Evolutionary conservation across 2,888 invertebrate genomes (phyloP).

Genomic region (Sipunculus nudus): DNA sequence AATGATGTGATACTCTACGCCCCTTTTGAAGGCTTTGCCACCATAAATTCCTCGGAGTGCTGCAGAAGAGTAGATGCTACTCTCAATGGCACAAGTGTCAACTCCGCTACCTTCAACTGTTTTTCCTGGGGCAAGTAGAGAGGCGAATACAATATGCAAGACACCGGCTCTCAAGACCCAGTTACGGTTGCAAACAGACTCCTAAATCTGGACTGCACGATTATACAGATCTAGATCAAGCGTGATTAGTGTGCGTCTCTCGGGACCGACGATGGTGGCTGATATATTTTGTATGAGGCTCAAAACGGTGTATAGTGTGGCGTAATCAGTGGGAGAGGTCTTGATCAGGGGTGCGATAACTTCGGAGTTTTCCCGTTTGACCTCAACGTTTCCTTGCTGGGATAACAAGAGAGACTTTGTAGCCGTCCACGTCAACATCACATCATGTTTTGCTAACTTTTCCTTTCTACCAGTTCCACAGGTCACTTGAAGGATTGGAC

Average conservation of each 20-base stretch:
- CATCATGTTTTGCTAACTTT: no score
- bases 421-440: no score
- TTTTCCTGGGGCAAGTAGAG: conserved; percentile 27
- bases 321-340: conserved; percentile 15
- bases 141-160: conserved; percentile 25
- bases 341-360: conserved; percentile 20
- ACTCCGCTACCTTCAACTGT: conserved; percentile 21
- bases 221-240: conserved; percentile 19
- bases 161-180: conserved; percentile 8
- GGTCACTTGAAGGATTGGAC: no score
- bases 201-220: conserved; percentile 16
- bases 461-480: no score
- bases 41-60: conserved; percentile 23
- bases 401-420: no score
- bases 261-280: conserved; percentile 16
- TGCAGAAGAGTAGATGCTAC: conserved; percentile 21
- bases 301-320: conserved; percentile 21
- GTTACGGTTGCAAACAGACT: conserved; percentile 23
- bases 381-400: no score
- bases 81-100: conserved; percentile 25
- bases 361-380: no score
- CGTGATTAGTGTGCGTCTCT: conserved; percentile 16
- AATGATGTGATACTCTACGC: conserved; percentile 17
- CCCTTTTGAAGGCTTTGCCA: conserved; percentile 28
- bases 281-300: conserved; percentile 16